A percentile compares a stretch with the other conserved stretches of the same genome.
Evolutionary conservation across 2,888 invertebrate genomes (phyloP).

Genomic region (Drosophila rubida): DNA sequence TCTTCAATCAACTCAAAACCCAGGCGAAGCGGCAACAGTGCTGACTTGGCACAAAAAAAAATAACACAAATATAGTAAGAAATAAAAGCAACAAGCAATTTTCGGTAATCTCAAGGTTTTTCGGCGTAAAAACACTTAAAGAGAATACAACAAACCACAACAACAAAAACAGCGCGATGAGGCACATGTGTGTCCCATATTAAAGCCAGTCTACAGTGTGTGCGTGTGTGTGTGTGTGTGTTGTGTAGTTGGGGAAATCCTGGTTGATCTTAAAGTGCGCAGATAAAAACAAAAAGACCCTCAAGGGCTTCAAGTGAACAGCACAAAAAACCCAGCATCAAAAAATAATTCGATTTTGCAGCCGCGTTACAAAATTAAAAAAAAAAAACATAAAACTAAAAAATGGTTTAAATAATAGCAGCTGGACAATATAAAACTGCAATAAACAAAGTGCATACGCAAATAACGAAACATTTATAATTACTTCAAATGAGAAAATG

Average conservation of each 20-base stretch:
- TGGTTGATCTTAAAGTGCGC: slow-evolving; percentile 49
- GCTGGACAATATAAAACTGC: no score
- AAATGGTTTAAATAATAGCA: no score
- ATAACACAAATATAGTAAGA: slow-evolving; percentile 17
- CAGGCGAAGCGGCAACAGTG: slow-evolving; percentile 11
- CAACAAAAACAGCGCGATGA: slow-evolving; percentile 13
- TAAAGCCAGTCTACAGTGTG: neutral
- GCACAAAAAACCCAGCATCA: slow-evolving; percentile 24
- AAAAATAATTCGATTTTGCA: neutral
- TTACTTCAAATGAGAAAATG: neutral
- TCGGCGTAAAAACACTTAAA: slow-evolving; percentile 38
- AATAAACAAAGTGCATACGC: neutral
- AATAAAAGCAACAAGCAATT: slow-evolving; percentile 27
- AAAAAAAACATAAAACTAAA: neutral
- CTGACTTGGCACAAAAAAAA: slow-evolving; percentile 44
- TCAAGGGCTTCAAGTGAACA: slow-evolving; percentile 30
- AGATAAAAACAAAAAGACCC: slow-evolving; percentile 30
- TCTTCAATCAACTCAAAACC: slow-evolving; percentile 22
- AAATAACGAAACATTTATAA: neutral
- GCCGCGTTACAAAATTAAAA: neutral
- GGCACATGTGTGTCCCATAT: slow-evolving; percentile 39
- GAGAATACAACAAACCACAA: slow-evolving; percentile 17
- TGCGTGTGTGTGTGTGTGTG: slow-evolving; percentile 12
- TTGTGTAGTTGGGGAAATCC: slow-evolving; percentile 57
- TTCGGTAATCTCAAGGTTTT: slow-evolving; percentile 59